Evolutionary conservation across 2,113 vertebrate genomes (phyloP).

Genomic region (Eublepharis macularius): DNA sequence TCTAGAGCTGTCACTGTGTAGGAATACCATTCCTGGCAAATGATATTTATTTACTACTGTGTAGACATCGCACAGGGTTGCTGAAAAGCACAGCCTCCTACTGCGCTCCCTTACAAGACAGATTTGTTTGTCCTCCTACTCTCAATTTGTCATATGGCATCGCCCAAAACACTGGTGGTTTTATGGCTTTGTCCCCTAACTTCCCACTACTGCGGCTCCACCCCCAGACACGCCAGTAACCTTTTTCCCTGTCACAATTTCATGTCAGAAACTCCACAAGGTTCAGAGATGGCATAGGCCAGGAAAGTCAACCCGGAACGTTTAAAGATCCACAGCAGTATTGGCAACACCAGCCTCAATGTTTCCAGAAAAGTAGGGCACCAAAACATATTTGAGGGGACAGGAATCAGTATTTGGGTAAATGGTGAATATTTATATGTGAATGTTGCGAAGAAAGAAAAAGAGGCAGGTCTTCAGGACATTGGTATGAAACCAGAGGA

Average conservation of each 20-base stretch:
- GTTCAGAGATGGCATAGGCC: rapidly evolving
- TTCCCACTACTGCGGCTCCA: constrained; percentile 51
- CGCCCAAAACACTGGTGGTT: constrained; percentile 57
- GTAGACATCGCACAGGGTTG: constrained; percentile 40
- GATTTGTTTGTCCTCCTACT: constrained; percentile 57
- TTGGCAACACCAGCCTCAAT: not conserved
- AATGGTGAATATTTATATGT: too few species aligned
- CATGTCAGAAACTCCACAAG: constrained; percentile 25
- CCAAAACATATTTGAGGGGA: not conserved
- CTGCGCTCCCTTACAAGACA: constrained; percentile 55
- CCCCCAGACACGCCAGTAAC: constrained; percentile 44
- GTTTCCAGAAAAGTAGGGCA: not conserved
- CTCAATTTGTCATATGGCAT: constrained; percentile 68
- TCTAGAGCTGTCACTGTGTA: not conserved
- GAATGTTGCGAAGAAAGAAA: too few species aligned
- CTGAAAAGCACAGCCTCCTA: constrained; percentile 38
- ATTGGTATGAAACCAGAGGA: too few species aligned
- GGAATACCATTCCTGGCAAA: constrained; percentile 35
- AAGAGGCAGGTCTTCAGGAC: too few species aligned
- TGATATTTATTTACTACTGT: constrained; percentile 37
- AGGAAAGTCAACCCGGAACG: not conserved
- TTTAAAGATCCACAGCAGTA: not conserved
- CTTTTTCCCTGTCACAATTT: constrained; percentile 45
- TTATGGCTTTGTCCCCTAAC: constrained; percentile 42
- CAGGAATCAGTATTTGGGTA: too few species aligned